Conservation (phyloP, 64 coral and sea anemone genomes). For the Stichodactyla mertensii region DNA sequence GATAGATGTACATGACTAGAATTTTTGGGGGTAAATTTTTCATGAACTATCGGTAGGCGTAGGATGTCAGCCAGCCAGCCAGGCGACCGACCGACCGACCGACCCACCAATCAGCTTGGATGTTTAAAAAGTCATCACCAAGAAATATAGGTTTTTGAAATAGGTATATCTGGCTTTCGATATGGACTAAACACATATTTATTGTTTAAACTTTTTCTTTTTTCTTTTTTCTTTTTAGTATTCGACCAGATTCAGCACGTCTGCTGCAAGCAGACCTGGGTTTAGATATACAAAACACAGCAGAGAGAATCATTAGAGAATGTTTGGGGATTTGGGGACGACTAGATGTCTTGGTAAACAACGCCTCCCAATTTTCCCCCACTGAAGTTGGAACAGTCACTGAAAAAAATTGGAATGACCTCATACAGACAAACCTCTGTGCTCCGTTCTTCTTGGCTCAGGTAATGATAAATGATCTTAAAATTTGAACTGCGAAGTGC, state of each 20-base stretch:
- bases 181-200: too few relatives aligned
- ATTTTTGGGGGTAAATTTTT: too few relatives aligned
- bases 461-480: constrained; percentile 36
- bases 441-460: constrained; percentile 74
- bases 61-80: too few relatives aligned
- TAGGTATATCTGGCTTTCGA: too few relatives aligned
- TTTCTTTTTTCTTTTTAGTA: constrained; percentile 7
- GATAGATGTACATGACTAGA: too few relatives aligned
- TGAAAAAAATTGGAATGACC: constrained; percentile 33
- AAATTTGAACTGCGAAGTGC: too few relatives aligned
- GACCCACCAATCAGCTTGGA: too few relatives aligned
- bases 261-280: constrained; percentile 47
- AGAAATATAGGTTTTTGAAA: too few relatives aligned
- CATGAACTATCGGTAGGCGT: too few relatives aligned
- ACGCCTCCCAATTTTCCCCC: constrained; percentile 54
- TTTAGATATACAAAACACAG: constrained; percentile 3
- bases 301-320: constrained; percentile 40
- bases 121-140: too few relatives aligned
- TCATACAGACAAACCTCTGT: constrained; percentile 38
- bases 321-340: constrained; percentile 41
- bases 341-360: constrained; percentile 71
- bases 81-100: too few relatives aligned
- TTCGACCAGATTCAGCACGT: constrained; percentile 39
- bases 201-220: neutral
- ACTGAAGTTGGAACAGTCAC: constrained; percentile 43